These are phyloP conservation scores for Melanostoma mellinum DNA, from an alignment of 2,888 invertebrate species.

Conservation along the genomic window DNA sequence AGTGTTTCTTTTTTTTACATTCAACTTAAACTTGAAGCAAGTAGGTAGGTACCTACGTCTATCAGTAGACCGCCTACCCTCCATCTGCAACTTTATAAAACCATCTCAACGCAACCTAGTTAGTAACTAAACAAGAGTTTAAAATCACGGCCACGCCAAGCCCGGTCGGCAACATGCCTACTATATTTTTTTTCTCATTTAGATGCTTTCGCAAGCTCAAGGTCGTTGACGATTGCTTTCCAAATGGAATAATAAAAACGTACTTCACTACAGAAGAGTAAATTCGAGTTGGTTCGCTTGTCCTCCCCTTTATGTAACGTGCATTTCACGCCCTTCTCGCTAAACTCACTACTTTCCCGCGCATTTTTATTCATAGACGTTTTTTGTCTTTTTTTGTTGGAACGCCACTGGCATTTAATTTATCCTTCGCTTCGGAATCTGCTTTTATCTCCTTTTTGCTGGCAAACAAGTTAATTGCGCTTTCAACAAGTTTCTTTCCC, in stretches of 20 bases:
- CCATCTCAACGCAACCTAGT: conserved; percentile 42
- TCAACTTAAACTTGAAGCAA: too few relatives aligned
- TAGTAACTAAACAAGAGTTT: conserved; percentile 31
- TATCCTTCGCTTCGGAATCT: conserved; percentile 64
- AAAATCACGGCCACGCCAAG: conserved; percentile 53
- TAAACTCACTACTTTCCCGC: conserved; percentile 57
- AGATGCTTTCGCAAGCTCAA: conserved; percentile 51
- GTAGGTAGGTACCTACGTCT: too few relatives aligned
- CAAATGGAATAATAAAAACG: conserved; percentile 41
- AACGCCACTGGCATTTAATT: conserved; percentile 63
- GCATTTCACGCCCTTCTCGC: not conserved
- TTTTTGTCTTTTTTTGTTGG: not conserved
- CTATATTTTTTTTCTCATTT: conserved; percentile 24
- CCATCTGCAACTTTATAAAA: conserved; percentile 7
- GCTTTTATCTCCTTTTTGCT: conserved; percentile 57
- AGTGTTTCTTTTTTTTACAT: too few relatives aligned
- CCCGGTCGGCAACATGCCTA: conserved; percentile 15
- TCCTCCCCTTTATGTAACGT: not conserved
- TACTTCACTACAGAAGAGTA: conserved; percentile 30
- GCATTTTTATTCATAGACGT: conserved; percentile 51
- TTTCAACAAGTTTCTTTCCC: conserved; percentile 68
- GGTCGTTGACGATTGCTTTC: conserved; percentile 57
- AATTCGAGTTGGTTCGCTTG: conserved; percentile 20
- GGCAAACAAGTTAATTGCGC: conserved; percentile 72
- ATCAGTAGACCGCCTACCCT: not conserved